Percentiles rank a stretch among this genome's conserved stretches.
Conservation (phyloP, 2,797 vertebrate genomes). For the Sebastes hopkinsi region DNA sequence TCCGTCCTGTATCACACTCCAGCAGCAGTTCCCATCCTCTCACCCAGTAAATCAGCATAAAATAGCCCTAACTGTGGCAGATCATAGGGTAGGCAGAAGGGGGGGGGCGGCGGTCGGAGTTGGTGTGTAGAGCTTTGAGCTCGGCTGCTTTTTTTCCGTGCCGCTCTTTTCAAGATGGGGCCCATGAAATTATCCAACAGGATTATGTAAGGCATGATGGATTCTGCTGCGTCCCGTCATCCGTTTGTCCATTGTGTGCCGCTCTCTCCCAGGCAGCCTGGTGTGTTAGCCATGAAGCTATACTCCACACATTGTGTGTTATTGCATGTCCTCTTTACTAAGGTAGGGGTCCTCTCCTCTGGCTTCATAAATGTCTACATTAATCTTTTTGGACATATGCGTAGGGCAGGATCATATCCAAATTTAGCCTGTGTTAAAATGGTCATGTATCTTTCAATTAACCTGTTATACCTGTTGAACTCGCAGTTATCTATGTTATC, state of each 20-base stretch:
- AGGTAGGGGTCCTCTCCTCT: not conserved
- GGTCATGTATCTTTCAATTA: not conserved
- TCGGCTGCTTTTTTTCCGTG: constrained; percentile 56
- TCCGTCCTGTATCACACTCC: constrained; percentile 38
- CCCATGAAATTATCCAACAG: constrained; percentile 81
- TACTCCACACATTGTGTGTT: constrained; percentile 7
- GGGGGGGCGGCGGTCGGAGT: not conserved
- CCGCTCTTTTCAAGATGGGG: constrained; percentile 77
- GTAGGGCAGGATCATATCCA: not conserved
- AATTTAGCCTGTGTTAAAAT: not conserved
- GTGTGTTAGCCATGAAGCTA: constrained; percentile 42
- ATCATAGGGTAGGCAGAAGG: constrained; percentile 60
- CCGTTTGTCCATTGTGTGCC: constrained; percentile 54
- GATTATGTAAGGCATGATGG: constrained; percentile 84
- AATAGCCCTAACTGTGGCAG: constrained; percentile 82
- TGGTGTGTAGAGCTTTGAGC: constrained; percentile 64
- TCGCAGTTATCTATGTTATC: not conserved
- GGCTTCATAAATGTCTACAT: not conserved
- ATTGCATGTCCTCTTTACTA: constrained; percentile 6
- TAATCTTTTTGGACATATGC: not conserved
- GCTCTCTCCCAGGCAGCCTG: constrained; percentile 17
- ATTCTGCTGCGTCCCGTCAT: constrained; percentile 69
- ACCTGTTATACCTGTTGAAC: not conserved
- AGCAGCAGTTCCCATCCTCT: constrained; percentile 81
- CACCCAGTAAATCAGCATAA: constrained; percentile 89